A percentile compares a stretch with the other conserved stretches of the same genome.
phyloP scores from a whole-genome alignment of 2,113 vertebrate genomes.

The Reinhardtius hippoglossoides region DNA sequence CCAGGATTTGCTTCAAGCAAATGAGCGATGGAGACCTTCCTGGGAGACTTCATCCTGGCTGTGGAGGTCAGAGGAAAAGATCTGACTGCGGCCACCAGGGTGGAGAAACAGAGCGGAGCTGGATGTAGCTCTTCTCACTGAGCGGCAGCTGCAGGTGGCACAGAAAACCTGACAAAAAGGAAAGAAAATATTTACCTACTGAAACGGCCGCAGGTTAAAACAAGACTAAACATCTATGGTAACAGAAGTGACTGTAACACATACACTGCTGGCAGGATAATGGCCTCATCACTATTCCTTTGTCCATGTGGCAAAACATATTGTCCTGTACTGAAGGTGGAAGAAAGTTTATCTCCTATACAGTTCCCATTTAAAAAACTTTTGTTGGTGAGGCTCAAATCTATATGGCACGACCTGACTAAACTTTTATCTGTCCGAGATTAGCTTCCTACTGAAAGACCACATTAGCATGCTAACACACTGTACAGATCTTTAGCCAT shows the following conservation, averaged over 20 bases:
- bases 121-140: constrained; percentile 80
- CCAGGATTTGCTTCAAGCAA: constrained; percentile 80
- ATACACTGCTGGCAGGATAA: background rate
- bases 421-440: background rate
- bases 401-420: background rate
- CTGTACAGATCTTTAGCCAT: background rate
- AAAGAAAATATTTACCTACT: background rate
- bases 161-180: constrained; percentile 74
- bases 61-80: constrained; percentile 60
- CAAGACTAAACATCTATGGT: background rate
- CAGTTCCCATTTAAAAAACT: background rate
- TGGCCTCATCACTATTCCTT: background rate
- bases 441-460: no score
- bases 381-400: background rate
- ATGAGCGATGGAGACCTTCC: constrained; percentile 72
- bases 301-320: no score
- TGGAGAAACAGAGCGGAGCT: constrained; percentile 41
- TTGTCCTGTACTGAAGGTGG: background rate
- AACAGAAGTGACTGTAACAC: background rate
- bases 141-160: constrained; percentile 84
- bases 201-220: background rate
- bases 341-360: background rate
- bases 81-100: constrained; percentile 58
- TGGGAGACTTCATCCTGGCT: constrained; percentile 78
- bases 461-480: no score